A percentile compares a stretch with the other conserved stretches of the same genome.
Evolutionary conservation across 1,140 invertebrate species (phyloP).

Genomic region (Diorhabda elongata): DNA sequence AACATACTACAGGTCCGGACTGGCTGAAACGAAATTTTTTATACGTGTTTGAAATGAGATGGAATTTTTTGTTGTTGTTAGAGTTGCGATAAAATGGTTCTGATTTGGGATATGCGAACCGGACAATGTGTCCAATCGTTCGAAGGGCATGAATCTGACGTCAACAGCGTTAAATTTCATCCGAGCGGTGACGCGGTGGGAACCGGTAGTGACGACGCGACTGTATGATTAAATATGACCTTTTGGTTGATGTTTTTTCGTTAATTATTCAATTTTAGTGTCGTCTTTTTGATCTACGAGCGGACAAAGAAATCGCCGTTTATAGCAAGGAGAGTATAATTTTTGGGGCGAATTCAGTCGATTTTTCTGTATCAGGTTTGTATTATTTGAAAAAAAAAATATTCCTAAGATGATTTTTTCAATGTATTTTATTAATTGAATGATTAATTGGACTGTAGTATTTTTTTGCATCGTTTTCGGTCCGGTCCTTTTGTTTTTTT

Average conservation of each 20-base stretch:
- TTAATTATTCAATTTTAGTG: conserved; percentile 59
- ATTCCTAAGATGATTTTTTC: no score
- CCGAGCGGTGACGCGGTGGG: conserved; percentile 98
- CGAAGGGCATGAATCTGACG: conserved; percentile 97
- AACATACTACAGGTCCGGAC: no score
- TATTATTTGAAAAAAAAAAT: not conserved
- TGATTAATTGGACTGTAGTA: no score
- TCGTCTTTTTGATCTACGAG: conserved; percentile 94
- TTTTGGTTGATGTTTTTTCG: not conserved
- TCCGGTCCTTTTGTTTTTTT: no score
- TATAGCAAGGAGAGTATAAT: conserved; percentile 97
- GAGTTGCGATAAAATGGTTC: conserved; percentile 95
- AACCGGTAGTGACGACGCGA: conserved; percentile 96
- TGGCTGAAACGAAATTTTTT: no score
- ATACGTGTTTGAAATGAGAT: not conserved
- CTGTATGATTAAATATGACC: conserved; percentile 56
- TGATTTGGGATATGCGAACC: conserved; percentile 99
- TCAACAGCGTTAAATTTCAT: conserved; percentile 97
- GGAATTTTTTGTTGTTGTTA: conserved; percentile 45
- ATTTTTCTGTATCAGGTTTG: conserved; percentile 91
- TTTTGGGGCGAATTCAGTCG: conserved; percentile 97
- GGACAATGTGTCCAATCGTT: conserved; percentile 98
- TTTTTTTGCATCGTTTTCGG: no score
- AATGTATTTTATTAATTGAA: no score
- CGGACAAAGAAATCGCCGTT: conserved; percentile 94